These are phyloP conservation scores for Heliconius charithonia DNA, from an alignment of 2,888 invertebrate species.

Conservation along the genomic window DNA sequence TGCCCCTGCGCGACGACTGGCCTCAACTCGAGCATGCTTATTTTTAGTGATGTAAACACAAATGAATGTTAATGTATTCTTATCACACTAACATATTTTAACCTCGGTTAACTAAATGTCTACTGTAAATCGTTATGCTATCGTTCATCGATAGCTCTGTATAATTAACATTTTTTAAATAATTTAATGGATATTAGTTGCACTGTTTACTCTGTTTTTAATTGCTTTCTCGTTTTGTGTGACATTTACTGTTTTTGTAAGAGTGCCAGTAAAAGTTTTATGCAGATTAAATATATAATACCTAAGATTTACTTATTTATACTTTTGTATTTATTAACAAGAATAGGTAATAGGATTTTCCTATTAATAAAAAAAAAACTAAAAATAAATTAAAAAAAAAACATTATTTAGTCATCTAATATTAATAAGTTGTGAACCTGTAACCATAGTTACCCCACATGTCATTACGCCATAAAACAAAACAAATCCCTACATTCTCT, in stretches of 20 bases:
- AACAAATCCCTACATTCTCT: background rate
- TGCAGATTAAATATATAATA: background rate
- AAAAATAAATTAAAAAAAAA: background rate
- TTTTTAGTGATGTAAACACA: constrained; percentile 40
- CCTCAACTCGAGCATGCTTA: constrained; percentile 6
- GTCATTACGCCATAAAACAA: background rate
- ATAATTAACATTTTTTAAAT: constrained; percentile 39
- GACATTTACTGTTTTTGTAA: background rate
- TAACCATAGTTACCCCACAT: background rate
- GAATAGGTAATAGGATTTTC: background rate
- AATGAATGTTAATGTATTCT: constrained; percentile 44
- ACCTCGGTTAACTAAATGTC: constrained; percentile 19
- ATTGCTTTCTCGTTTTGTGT: background rate
- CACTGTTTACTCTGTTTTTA: constrained; percentile 2
- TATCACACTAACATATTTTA: constrained; percentile 39
- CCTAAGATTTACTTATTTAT: background rate
- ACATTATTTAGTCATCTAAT: too few relatives aligned
- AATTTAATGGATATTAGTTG: constrained; percentile 17
- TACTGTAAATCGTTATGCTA: constrained; percentile 29
- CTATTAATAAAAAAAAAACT: background rate
- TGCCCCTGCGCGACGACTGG: too few relatives aligned
- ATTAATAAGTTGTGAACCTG: background rate
- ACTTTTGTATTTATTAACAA: background rate
- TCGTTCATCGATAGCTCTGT: constrained; percentile 30
- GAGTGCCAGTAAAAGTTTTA: background rate